phyloP scores from a whole-genome alignment of 2,888 invertebrate species.

The Ashinkailepas kermadecensis region DNA sequence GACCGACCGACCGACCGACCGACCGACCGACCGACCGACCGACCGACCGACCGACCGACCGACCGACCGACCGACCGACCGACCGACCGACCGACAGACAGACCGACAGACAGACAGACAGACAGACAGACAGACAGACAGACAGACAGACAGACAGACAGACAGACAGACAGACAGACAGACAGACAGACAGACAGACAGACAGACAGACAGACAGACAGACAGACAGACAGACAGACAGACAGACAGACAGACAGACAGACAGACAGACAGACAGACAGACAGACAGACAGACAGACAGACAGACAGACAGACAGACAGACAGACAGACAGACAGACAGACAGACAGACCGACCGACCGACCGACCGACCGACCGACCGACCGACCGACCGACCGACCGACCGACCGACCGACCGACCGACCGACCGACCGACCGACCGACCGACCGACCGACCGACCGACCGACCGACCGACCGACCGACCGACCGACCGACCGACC shows the following conservation, averaged over 20 bases:
- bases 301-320: constrained; percentile 14
- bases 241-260: constrained; percentile 14
- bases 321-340: constrained; percentile 10
- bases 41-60: too few species aligned
- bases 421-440: too few species aligned
- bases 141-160: constrained; percentile 6
- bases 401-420: too few species aligned
- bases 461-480: too few species aligned
- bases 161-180: constrained; percentile 14
- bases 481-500: too few species aligned
- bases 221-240: constrained; percentile 14
- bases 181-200: constrained; percentile 14
- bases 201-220: constrained; percentile 6
- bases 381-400: too few species aligned
- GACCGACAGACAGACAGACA: neutral
- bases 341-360: neutral
- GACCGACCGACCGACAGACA: neutral
- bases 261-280: constrained; percentile 14
- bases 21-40: too few species aligned
- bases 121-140: constrained; percentile 6
- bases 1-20: too few species aligned
- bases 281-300: constrained; percentile 14
- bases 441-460: too few species aligned
- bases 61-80: neutral
- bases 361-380: neutral